Evolutionary conservation across 2,113 vertebrate genomes (phyloP).

Genomic region (Condylura cristata): DNA sequence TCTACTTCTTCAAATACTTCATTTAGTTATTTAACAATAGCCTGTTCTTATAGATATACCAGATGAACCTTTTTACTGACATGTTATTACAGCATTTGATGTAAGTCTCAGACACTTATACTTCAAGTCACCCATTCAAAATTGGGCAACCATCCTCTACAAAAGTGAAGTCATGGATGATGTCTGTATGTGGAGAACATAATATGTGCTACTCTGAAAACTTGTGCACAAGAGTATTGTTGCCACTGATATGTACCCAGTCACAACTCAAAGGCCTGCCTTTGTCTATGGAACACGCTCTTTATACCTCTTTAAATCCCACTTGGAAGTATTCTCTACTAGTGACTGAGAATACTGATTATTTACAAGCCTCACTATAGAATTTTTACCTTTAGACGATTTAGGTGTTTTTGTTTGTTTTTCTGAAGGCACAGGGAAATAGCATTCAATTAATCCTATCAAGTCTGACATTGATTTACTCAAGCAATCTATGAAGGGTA

Average conservation of each 20-base stretch:
- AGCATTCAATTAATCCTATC: background rate
- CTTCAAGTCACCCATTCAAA: background rate
- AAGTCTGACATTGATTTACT: background rate
- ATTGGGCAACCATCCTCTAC: background rate
- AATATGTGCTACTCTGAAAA: background rate
- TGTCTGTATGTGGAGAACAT: too few species aligned
- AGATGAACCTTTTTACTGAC: background rate
- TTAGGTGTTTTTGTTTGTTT: background rate
- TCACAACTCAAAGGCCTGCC: background rate
- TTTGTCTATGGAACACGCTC: background rate
- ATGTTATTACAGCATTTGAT: background rate
- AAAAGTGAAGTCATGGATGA: background rate
- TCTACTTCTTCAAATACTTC: background rate
- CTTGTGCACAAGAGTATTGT: background rate
- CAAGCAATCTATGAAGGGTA: background rate
- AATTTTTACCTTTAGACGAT: background rate
- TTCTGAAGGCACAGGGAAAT: background rate
- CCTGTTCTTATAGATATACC: background rate
- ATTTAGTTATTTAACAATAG: background rate
- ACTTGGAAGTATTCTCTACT: background rate
- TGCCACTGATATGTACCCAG: background rate
- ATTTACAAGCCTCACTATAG: background rate
- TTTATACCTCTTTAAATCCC: background rate
- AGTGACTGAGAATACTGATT: background rate
- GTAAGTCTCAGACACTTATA: background rate